Percentiles rank a stretch among this genome's conserved stretches.
Evolutionary conservation across 1,140 invertebrate genomes (phyloP).

Genomic region (Drosophila jambulina): DNA sequence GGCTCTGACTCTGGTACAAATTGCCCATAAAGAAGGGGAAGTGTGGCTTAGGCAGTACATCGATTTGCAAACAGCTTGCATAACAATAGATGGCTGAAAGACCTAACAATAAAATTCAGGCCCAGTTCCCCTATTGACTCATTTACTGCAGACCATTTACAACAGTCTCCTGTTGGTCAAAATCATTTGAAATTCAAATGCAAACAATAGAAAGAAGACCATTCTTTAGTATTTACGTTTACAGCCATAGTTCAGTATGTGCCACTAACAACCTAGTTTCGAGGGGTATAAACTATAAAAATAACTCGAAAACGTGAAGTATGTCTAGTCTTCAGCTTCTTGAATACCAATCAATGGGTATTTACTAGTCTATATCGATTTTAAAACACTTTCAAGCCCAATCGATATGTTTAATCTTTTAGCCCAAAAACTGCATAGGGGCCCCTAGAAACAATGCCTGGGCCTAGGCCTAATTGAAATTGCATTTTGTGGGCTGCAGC

Average conservation of each 20-base stretch:
- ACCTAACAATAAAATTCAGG: not conserved
- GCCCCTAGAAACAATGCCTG: not conserved
- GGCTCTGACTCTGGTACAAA: not conserved
- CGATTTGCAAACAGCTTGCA: not conserved
- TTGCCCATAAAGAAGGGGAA: not conserved
- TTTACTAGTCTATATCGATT: not conserved
- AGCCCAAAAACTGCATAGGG: not conserved
- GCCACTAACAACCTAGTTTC: not conserved
- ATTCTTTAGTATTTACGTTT: not conserved
- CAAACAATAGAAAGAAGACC: not conserved
- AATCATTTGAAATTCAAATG: not conserved
- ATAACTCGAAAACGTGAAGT: not conserved
- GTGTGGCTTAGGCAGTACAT: too few relatives aligned
- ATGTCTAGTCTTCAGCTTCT: not conserved
- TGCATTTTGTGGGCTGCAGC: constrained; percentile 30
- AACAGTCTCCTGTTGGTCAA: not conserved
- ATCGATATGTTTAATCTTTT: constrained; percentile 4
- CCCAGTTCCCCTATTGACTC: not conserved
- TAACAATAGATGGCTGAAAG: not conserved
- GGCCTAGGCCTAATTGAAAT: constrained; percentile 6
- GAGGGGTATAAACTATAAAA: not conserved
- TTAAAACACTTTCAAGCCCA: accelerated
- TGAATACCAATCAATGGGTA: not conserved
- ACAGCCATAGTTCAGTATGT: not conserved
- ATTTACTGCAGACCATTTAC: constrained; percentile 1